A percentile compares a stretch with the other conserved stretches of the same genome.
Evolutionary conservation across 1,140 invertebrate species (phyloP).

Genomic region (Adelges cooleyi): DNA sequence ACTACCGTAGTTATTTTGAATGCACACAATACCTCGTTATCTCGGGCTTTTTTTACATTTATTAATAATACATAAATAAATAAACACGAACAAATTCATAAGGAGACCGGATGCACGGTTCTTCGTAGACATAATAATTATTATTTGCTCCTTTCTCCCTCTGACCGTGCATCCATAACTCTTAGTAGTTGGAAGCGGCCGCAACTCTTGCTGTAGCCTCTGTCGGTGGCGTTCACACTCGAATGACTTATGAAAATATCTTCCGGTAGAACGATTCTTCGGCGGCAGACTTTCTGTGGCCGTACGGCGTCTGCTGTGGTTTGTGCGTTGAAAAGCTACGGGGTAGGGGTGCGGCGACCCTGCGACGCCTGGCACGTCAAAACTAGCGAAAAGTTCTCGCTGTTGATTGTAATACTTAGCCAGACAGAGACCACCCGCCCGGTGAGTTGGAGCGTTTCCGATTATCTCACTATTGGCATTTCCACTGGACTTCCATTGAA

Average conservation of each 20-base stretch:
- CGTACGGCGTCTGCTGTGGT: neutral
- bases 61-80: too few relatives aligned
- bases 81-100: too few relatives aligned
- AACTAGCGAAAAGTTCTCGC: slow-evolving; percentile 18
- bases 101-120: too few relatives aligned
- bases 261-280: slow-evolving; percentile 14
- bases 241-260: slow-evolving; percentile 24
- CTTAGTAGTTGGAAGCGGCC: neutral
- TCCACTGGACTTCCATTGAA: too few relatives aligned
- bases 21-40: too few relatives aligned
- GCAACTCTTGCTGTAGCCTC: neutral
- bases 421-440: too few relatives aligned
- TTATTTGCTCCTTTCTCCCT: too few relatives aligned
- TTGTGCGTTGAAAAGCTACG: neutral
- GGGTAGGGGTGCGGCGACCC: neutral
- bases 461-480: too few relatives aligned
- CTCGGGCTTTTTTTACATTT: too few relatives aligned
- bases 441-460: slow-evolving; percentile 8
- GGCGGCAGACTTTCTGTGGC: slow-evolving; percentile 5
- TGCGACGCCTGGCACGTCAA: slow-evolving; percentile 26
- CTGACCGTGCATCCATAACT: too few relatives aligned
- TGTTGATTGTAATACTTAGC: slow-evolving; percentile 7
- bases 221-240: slow-evolving; percentile 18
- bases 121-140: too few relatives aligned
- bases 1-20: too few relatives aligned